Percentiles rank a stretch among this genome's conserved stretches.
Conservation (phyloP, 1,140 invertebrate genomes). For the Camponotus floridanus region DNA sequence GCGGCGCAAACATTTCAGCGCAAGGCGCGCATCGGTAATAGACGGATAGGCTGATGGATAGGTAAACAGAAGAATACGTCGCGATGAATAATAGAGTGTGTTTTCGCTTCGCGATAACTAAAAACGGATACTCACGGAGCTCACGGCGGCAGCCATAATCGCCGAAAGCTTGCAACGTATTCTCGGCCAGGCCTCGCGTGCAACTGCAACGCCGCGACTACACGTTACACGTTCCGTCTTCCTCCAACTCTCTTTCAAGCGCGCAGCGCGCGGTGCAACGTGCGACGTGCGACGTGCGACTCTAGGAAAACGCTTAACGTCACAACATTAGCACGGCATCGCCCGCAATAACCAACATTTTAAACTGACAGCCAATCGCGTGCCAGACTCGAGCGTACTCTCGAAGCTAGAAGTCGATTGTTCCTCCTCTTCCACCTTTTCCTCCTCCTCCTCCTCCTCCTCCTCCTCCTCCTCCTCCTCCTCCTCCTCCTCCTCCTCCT, state of each 20-base stretch:
- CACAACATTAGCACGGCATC: constrained; percentile 82
- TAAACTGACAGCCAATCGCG: constrained; percentile 82
- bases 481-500: background rate
- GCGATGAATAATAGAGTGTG: background rate
- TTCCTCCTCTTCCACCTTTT: constrained; percentile 20
- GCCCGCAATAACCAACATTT: constrained; percentile 84
- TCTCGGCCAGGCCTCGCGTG: constrained; percentile 55
- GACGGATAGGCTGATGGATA: background rate
- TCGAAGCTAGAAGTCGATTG: constrained; percentile 72
- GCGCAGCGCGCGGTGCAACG: constrained; percentile 55
- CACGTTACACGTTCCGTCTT: constrained; percentile 18
- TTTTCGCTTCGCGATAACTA: background rate
- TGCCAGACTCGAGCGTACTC: constrained; percentile 65
- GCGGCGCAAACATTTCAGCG: background rate
- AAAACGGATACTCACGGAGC: constrained; percentile 78
- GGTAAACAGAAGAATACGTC: constrained; percentile 61
- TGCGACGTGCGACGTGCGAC: too few species aligned
- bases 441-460: too few species aligned
- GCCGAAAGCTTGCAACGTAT: constrained; percentile 39
- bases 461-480: background rate
- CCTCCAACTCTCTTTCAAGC: constrained; percentile 45
- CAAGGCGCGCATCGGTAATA: background rate
- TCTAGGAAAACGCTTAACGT: constrained; percentile 81
- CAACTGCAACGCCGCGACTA: background rate
- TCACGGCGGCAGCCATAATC: constrained; percentile 80